Conservation (phyloP, 2,888 invertebrate species). For the Andrena haemorrhoa region DNA sequence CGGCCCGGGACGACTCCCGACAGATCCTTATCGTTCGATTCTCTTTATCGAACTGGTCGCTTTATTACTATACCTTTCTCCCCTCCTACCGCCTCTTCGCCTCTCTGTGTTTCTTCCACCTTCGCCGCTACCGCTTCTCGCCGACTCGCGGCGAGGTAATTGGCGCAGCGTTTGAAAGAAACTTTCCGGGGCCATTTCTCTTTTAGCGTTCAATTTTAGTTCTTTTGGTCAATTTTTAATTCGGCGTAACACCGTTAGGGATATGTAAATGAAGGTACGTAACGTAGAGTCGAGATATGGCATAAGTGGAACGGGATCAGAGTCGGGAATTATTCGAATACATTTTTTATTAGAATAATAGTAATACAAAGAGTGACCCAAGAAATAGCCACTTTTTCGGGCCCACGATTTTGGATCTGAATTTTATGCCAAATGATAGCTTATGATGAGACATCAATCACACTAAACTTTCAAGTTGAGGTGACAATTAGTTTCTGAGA, state of each 20-base stretch:
- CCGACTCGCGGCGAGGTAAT: conserved; percentile 19
- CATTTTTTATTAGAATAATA: too few species aligned
- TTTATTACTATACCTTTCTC: conserved; percentile 51
- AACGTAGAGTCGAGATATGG: too few species aligned
- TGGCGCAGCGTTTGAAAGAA: conserved; percentile 9
- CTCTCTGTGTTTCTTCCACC: conserved; percentile 8
- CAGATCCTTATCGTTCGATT: conserved; percentile 56
- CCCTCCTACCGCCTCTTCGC: conserved; percentile 32
- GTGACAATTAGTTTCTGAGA: too few species aligned
- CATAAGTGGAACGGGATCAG: background rate
- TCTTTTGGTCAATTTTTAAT: background rate
- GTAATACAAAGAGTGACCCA: too few species aligned
- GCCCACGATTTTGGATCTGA: too few species aligned
- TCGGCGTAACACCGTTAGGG: background rate
- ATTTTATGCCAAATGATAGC: too few species aligned
- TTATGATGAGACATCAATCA: too few species aligned
- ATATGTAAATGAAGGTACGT: background rate
- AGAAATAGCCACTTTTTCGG: too few species aligned
- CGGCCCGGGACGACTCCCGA: conserved; percentile 35
- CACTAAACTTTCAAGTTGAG: too few species aligned
- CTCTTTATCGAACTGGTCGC: conserved; percentile 48
- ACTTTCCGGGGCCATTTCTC: background rate
- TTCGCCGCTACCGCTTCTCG: conserved; percentile 9
- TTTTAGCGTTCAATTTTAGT: background rate
- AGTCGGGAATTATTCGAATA: too few species aligned